A percentile compares a stretch with the other conserved stretches of the same genome.
These are phyloP conservation scores for Heliothis subflexa DNA, from an alignment of 1,140 invertebrate genomes.

Conservation along the genomic window DNA sequence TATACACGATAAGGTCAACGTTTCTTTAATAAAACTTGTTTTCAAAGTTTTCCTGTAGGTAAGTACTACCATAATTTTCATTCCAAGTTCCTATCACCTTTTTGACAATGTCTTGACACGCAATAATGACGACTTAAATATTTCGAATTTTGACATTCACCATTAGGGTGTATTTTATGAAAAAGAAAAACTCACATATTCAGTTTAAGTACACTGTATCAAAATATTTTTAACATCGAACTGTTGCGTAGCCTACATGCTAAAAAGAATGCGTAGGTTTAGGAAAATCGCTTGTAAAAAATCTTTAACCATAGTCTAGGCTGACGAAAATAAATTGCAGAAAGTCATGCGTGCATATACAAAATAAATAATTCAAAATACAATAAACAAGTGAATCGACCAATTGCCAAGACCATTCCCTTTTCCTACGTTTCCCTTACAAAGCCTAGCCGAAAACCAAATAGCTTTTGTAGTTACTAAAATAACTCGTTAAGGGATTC, in stretches of 20 bases:
- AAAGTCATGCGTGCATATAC: slow-evolving; percentile 45
- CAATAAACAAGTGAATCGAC: slow-evolving; percentile 49
- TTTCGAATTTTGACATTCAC: neutral
- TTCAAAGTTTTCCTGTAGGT: slow-evolving; percentile 19
- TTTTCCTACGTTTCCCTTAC: slow-evolving; percentile 55
- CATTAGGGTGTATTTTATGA: neutral
- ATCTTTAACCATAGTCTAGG: neutral
- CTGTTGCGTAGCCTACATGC: neutral
- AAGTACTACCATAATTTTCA: slow-evolving; percentile 18
- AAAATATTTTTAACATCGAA: too few relatives aligned
- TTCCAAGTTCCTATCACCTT: slow-evolving; percentile 30
- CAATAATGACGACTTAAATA: neutral
- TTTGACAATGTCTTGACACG: slow-evolving; percentile 32
- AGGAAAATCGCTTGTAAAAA: neutral
- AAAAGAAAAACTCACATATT: too few relatives aligned
- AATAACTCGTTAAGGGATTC: slow-evolving; percentile 15
- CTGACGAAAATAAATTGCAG: slow-evolving; percentile 17
- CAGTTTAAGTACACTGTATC: too few relatives aligned
- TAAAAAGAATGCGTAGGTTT: neutral
- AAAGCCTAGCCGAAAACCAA: slow-evolving; percentile 46
- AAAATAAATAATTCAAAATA: slow-evolving; percentile 55
- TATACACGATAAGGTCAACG: slow-evolving; percentile 48
- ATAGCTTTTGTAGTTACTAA: neutral
- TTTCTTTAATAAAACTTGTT: slow-evolving; percentile 51
- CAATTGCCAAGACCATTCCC: slow-evolving; percentile 56